Base-by-base conservation (phyloP, 2,797 vertebrate species). In the Chaunax sp. region DNA sequence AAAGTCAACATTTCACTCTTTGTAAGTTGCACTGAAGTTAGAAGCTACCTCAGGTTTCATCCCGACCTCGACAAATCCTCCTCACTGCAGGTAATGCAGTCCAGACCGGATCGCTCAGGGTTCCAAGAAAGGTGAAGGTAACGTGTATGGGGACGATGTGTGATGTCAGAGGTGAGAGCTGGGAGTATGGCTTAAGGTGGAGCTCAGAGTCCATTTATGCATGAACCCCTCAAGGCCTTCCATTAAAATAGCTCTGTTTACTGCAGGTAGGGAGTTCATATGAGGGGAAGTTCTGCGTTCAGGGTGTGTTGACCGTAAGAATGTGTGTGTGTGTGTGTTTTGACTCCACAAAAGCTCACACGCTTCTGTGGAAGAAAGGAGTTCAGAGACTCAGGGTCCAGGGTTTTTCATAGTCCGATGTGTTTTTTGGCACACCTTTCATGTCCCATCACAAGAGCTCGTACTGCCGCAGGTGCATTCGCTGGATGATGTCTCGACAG, bases 401-500 rank as follows among this genome's bases (percentile, higher is more conserved):
- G 69, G 65, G 60, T 80, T 72, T 85, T 77, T 66, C 59, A 65
- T 68, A 66, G 85, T 87, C 62, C n/a, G 0, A 68, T 84, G 52
- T 63, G 37, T 41, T 66, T 59, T 69, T 73, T 73, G 79, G 71
- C 68, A 74, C 69, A 70, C 66, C 30, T 61, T 70, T 56, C 16
- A 22, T 69, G 52, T 87, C 61, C 80, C 69, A 90, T 91, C 90
- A 91, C 90, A 90, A 97, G 87, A 99, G 95, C 95, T 99, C 97
- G 12, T 98, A 99, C 90, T 99, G 97, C 69, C 97, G 96, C 80
- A 99, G 97, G 88, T 98, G 97, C 97, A 99, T 99, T 92, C 97
- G 93, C 94, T 99, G 97, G 91, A 98, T 99, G 95, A 99, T 99
- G 95, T 99, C 97, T 69, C 97, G 96, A 94, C 97, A 99, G 95